These are phyloP conservation scores for Syngnathus rostellatus DNA, from an alignment of 2,797 vertebrate species.

Conservation along the genomic window DNA sequence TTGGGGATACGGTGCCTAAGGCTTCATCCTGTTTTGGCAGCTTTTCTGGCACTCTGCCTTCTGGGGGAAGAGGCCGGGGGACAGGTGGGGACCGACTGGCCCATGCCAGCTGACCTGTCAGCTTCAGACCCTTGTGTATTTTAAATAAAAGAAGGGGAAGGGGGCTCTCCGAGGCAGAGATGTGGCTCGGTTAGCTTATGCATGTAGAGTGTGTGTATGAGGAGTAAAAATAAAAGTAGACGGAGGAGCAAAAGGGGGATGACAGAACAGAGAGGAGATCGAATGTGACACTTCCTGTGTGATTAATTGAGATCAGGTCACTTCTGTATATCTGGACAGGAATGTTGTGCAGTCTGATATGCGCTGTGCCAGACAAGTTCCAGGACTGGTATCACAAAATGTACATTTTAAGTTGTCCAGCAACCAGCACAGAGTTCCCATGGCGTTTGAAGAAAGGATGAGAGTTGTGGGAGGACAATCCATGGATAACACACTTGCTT, in stretches of 20 bases:
- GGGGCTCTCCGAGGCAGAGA: slow-evolving; percentile 21
- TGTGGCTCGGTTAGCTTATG: slow-evolving; percentile 20
- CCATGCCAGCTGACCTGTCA: slow-evolving; percentile 66
- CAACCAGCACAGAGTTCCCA: not conserved
- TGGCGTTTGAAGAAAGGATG: not conserved
- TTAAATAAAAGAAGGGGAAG: slow-evolving; percentile 29
- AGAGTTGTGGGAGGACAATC: not conserved
- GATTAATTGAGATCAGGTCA: slow-evolving; percentile 96
- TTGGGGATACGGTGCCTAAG: slow-evolving; percentile 38
- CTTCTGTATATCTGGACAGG: slow-evolving; percentile 76
- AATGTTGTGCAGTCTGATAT: slow-evolving; percentile 72
- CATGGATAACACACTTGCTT: not conserved
- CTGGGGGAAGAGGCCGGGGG: slow-evolving; percentile 53
- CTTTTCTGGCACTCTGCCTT: slow-evolving; percentile 55
- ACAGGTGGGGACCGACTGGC: slow-evolving; percentile 62
- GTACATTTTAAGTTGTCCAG: slow-evolving; percentile 23
- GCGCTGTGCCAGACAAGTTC: not conserved
- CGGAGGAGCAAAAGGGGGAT: slow-evolving; percentile 60
- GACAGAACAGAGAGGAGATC: slow-evolving; percentile 76
- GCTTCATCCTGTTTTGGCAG: slow-evolving; percentile 52
- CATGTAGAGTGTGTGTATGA: slow-evolving; percentile 12
- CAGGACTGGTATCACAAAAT: not conserved
- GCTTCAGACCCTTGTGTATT: slow-evolving; percentile 49
- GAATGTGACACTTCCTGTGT: slow-evolving; percentile 88
- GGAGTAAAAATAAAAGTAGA: slow-evolving; percentile 48